Conservation (phyloP, 2,113 vertebrate genomes). For the Dinomys branickii region DNA sequence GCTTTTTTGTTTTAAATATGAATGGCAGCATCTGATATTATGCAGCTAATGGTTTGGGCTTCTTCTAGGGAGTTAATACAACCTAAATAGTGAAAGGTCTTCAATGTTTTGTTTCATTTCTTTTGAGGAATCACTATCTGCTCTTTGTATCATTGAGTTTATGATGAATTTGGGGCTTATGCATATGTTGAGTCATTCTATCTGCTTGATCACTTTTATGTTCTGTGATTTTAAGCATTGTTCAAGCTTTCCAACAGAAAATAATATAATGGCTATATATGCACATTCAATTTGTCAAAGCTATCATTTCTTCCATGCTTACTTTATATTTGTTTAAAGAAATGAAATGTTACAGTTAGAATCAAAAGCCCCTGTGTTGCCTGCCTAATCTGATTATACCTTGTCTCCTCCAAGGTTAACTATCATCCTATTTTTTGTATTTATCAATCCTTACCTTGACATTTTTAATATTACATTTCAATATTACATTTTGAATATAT, state of each 20-base stretch:
- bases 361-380: background rate
- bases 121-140: background rate
- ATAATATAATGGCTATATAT: background rate
- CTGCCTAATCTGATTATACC: conserved; percentile 25
- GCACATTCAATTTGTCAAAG: conserved; percentile 23
- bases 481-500: background rate
- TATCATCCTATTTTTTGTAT: conserved; percentile 28
- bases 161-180: conserved; percentile 49
- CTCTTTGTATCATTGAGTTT: conserved; percentile 5
- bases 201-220: conserved; percentile 54
- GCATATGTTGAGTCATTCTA: conserved; percentile 38
- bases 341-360: conserved; percentile 49
- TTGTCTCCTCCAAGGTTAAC: background rate
- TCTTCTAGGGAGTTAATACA: conserved; percentile 56
- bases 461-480: conserved; percentile 9
- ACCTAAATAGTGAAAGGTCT: conserved; percentile 30
- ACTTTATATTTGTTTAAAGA: conserved; percentile 59
- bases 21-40: conserved; percentile 59
- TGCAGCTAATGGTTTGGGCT: conserved; percentile 25
- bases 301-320: conserved; percentile 41
- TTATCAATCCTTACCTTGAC: conserved; percentile 16
- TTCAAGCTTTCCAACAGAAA: conserved; percentile 38
- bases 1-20: conserved; percentile 69
- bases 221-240: conserved; percentile 59
- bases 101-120: conserved; percentile 32